These are phyloP conservation scores for Regulus satrapa DNA, from an alignment of 2,113 vertebrate genomes.

Conservation along the genomic window DNA sequence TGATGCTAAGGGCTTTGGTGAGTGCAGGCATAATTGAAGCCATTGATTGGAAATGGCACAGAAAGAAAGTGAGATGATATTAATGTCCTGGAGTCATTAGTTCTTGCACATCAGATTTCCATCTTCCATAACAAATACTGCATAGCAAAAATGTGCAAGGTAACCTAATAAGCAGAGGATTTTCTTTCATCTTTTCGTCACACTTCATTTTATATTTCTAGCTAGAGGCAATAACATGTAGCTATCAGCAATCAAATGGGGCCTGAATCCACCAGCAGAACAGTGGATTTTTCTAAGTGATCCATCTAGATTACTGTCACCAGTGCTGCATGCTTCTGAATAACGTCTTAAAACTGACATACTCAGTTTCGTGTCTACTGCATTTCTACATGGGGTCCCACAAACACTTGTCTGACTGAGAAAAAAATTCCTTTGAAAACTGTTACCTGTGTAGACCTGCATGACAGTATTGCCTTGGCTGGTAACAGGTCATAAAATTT, in stretches of 20 bases:
- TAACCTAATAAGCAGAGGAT: background rate
- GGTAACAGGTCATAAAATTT: background rate
- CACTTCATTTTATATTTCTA: background rate
- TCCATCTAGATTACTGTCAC: background rate
- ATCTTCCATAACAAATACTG: background rate
- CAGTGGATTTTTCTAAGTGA: background rate
- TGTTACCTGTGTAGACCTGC: background rate
- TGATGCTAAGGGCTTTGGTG: background rate
- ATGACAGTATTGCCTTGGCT: background rate
- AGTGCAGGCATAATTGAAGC: background rate
- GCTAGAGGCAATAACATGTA: background rate
- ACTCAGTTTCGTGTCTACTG: background rate
- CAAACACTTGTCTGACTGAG: background rate
- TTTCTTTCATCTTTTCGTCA: background rate
- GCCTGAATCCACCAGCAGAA: background rate
- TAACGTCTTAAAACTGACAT: background rate
- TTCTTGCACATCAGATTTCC: background rate
- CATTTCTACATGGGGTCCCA: background rate
- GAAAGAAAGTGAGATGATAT: background rate
- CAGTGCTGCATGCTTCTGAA: background rate
- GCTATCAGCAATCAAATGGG: background rate
- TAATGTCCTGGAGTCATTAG: background rate
- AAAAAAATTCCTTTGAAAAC: background rate
- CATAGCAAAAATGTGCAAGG: background rate
- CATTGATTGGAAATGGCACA: background rate